phyloP scores from a whole-genome alignment of 1,140 invertebrate species.

The Euura saliciscinereae region DNA sequence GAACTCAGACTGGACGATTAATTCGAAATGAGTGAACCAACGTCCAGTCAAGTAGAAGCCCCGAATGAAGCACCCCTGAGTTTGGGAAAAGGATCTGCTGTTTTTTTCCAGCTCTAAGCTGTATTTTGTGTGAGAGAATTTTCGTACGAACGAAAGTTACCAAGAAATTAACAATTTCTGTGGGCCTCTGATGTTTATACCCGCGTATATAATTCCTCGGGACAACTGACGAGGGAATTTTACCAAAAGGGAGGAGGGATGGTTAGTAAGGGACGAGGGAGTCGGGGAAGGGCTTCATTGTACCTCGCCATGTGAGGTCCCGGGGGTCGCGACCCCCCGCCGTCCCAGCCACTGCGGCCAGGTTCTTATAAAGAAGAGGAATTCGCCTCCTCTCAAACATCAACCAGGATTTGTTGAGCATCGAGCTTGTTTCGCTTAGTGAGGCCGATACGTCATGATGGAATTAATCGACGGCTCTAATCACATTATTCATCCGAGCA shows the following conservation, averaged over 20 bases:
- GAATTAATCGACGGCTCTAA: background rate
- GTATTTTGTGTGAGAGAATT: no score
- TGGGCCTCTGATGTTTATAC: no score
- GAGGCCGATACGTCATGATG: background rate
- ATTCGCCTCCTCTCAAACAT: background rate
- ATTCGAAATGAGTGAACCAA: no score
- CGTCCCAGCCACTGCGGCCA: slow-evolving; percentile 21
- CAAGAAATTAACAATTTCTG: no score
- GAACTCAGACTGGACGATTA: no score
- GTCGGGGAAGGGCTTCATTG: slow-evolving; percentile 30
- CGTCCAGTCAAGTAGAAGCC: no score
- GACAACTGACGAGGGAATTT: background rate
- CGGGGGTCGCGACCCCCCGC: slow-evolving; percentile 36
- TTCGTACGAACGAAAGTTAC: background rate
- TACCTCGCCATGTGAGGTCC: slow-evolving; percentile 45
- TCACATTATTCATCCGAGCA: background rate
- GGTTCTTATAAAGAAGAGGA: background rate
- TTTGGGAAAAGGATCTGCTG: no score
- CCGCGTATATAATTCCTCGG: background rate
- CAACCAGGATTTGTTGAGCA: background rate
- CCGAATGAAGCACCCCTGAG: no score
- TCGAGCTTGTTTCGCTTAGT: background rate
- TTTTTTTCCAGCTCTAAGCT: no score
- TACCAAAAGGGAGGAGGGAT: slow-evolving; percentile 16
- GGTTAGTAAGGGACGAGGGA: slow-evolving; percentile 6